These are phyloP conservation scores for Drosophila grimshawi DNA, from an alignment of 1,140 invertebrate species.

Conservation along the genomic window DNA sequence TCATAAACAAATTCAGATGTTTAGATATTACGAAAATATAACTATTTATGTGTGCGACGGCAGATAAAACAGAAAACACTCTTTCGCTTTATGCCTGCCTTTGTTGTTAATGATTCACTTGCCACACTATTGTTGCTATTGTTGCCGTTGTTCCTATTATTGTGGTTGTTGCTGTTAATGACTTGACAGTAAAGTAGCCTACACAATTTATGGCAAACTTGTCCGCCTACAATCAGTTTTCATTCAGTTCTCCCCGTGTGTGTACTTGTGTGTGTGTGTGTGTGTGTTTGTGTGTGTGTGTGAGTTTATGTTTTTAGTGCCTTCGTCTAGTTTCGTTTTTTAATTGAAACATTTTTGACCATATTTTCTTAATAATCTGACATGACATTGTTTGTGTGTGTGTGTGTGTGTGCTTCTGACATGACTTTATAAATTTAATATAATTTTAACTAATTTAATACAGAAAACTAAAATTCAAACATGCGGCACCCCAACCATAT, in stretches of 20 bases:
- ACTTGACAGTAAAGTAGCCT: conserved; percentile 81
- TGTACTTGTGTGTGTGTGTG: background rate
- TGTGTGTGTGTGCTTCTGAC: background rate
- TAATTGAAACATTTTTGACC: conserved; percentile 83
- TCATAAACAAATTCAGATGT: background rate
- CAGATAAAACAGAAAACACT: conserved; percentile 28
- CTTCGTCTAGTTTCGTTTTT: conserved; percentile 64
- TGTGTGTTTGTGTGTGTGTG: background rate
- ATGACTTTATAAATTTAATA: conserved; percentile 58
- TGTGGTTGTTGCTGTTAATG: conserved; percentile 69
- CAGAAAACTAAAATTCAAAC: conserved; percentile 58
- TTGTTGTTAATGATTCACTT: conserved; percentile 77
- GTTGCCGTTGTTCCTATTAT: conserved; percentile 31
- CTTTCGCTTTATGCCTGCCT: conserved; percentile 49
- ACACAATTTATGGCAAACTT: conserved; percentile 82
- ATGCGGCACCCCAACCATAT: background rate
- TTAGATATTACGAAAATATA: background rate
- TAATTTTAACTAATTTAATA: conserved; percentile 78
- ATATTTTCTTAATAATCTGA: conserved; percentile 83
- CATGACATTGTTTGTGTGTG: conserved; percentile 70
- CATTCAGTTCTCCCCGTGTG: conserved; percentile 44
- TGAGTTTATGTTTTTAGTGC: conserved; percentile 48
- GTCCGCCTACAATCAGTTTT: conserved; percentile 81
- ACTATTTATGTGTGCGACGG: conserved; percentile 14
- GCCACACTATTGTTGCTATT: conserved; percentile 35